Percentiles rank a stretch among this genome's conserved stretches.
These are phyloP conservation scores for Esox masquinongy DNA, from an alignment of 2,797 vertebrate genomes.

Conservation along the genomic window DNA sequence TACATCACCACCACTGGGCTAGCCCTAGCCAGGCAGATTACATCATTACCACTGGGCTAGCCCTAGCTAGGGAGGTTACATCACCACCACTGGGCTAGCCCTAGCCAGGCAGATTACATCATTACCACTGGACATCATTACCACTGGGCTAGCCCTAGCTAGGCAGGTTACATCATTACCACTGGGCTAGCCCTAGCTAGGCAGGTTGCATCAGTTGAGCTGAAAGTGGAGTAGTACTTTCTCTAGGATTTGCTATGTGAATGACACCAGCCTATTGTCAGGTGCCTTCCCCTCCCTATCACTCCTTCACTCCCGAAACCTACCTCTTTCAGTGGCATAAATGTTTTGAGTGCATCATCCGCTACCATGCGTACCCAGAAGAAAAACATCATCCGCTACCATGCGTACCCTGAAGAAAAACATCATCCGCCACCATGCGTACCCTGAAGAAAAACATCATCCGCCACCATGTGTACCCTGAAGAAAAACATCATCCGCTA, in stretches of 20 bases:
- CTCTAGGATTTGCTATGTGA: conserved; percentile 30
- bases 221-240: conserved; percentile 29
- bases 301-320: conserved; percentile 47
- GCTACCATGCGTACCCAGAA: no score
- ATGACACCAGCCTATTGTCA: conserved; percentile 34
- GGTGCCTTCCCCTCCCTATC: background rate
- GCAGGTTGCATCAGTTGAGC: conserved; percentile 26
- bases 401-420: no score
- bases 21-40: background rate
- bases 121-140: background rate
- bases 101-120: no score
- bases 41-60: background rate
- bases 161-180: background rate
- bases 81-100: no score
- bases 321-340: conserved; percentile 60
- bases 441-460: no score
- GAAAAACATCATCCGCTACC: no score
- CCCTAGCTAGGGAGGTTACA: background rate
- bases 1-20: background rate
- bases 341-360: conserved; percentile 61
- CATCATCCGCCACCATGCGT: no score
- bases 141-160: background rate
- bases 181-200: background rate
- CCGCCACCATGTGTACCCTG: no score
- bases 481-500: no score